These are phyloP conservation scores for Montipora efflorescens DNA, from an alignment of 64 coral and sea anemone species.

Conservation along the genomic window DNA sequence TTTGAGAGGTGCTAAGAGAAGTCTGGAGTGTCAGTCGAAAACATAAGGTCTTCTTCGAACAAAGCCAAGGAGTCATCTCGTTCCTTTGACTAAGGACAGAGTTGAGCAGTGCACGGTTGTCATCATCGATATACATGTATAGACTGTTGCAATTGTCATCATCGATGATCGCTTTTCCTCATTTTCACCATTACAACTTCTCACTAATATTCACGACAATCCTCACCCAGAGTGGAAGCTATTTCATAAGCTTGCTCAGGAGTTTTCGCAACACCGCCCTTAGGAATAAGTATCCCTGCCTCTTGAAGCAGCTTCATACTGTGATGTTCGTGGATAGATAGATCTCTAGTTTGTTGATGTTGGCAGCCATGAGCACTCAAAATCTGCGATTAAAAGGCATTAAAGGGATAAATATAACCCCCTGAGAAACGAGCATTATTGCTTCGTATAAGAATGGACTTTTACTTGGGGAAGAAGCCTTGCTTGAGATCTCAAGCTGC, in stretches of 20 bases:
- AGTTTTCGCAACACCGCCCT: constrained; percentile 89
- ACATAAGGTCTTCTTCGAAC: too few species aligned
- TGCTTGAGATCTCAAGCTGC: constrained; percentile 63
- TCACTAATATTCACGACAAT: not conserved
- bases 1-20: too few species aligned
- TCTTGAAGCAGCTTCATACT: constrained; percentile 99
- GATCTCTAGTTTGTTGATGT: constrained; percentile 79
- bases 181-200: not conserved
- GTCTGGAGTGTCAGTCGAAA: too few species aligned
- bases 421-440: not conserved
- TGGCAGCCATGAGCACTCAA: constrained; percentile 71
- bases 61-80: too few species aligned
- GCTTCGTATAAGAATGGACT: not conserved
- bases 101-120: too few species aligned
- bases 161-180: not conserved
- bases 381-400: constrained; percentile 41
- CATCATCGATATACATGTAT: too few species aligned
- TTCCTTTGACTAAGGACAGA: too few species aligned
- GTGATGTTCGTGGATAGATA: constrained; percentile 93
- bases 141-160: not conserved
- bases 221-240: constrained; percentile 82
- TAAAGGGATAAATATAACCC: not conserved
- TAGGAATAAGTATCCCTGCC: constrained; percentile 91
- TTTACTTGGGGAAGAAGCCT: constrained; percentile 70
- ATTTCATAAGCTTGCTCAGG: constrained; percentile 97